Evolutionary conservation across 2,113 vertebrate species (phyloP), one percentile per base, ranked within the genome.

Genomic region (Chinchilla lanigera): DNA sequence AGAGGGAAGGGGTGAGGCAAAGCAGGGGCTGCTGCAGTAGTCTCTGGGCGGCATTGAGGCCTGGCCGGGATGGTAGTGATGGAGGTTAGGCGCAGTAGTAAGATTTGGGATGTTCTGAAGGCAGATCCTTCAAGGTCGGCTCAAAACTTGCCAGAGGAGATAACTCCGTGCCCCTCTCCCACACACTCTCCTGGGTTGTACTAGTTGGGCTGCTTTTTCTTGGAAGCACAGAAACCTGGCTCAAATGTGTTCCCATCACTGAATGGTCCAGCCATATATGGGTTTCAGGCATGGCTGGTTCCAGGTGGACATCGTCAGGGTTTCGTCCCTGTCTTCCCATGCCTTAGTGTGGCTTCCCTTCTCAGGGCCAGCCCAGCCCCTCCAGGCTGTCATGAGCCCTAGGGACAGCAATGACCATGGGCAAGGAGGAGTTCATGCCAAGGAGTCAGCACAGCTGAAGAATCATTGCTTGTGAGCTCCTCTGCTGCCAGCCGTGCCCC

Each of bases 281-380:
- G 56, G 75, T 41, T 94, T 93, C 83, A 90, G 67, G 71, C 28
- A 89, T 13, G 33, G 80, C 47, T 89, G n/a, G n/a, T 71, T 93
- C 69, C 33, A 81, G 92, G 41, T 52, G 13, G 41, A 13, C 52
- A 13, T 44, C 44, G 9, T 89, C 50, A 82, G 61, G 22, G 60
- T 87, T 61, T n/a, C 38, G 41, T 86, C 35, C 20, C n/a, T 88
- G 47, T 52, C 41, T 22, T 44, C 69, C 65, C 41, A 3, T 60
- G 20, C 41, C 0, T 54, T 73, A 7, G 11, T 44, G 94, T 75
- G 26, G 6, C 44, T 44, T 92, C 1, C 28, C n/a, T 67, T 95
- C 87, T 86, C 84, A 22, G 54, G 58, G 1, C 30, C 75, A 63
- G 30, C 41, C n/a, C 54, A 9, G 78, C 50, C 90, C 41, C 61